These are phyloP conservation scores for Omphaloscelis lunosa DNA, from an alignment of 2,888 invertebrate genomes.

Conservation along the genomic window DNA sequence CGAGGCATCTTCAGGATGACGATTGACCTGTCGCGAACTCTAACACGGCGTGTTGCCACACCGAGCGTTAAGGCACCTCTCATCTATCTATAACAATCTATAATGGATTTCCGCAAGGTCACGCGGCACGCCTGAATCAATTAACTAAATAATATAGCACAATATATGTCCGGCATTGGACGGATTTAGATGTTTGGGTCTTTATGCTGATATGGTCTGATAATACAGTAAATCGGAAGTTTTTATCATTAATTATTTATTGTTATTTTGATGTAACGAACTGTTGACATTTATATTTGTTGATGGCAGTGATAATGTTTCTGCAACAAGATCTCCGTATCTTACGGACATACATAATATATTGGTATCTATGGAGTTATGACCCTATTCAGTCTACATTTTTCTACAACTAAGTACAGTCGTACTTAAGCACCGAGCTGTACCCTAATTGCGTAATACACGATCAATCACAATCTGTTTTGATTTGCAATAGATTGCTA, in stretches of 20 bases:
- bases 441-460: too few relatives aligned
- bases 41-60: too few relatives aligned
- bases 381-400: neutral
- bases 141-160: too few relatives aligned
- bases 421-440: neutral
- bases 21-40: too few relatives aligned
- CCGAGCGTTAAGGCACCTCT: too few relatives aligned
- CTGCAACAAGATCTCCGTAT: neutral
- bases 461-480: too few relatives aligned
- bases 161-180: neutral
- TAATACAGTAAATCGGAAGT: conserved; percentile 5
- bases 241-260: conserved; percentile 12
- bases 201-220: conserved; percentile 1
- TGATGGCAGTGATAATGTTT: neutral
- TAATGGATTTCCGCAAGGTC: too few relatives aligned
- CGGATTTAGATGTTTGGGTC: neutral
- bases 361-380: neutral
- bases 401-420: neutral
- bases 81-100: too few relatives aligned
- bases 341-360: neutral
- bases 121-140: too few relatives aligned
- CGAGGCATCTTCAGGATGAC: too few relatives aligned
- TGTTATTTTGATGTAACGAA: conserved; percentile 4
- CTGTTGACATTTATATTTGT: neutral
- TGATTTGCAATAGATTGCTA: too few relatives aligned